Conservation (phyloP, 2,113 vertebrate species). For the Tragulus kanchil region DNA sequence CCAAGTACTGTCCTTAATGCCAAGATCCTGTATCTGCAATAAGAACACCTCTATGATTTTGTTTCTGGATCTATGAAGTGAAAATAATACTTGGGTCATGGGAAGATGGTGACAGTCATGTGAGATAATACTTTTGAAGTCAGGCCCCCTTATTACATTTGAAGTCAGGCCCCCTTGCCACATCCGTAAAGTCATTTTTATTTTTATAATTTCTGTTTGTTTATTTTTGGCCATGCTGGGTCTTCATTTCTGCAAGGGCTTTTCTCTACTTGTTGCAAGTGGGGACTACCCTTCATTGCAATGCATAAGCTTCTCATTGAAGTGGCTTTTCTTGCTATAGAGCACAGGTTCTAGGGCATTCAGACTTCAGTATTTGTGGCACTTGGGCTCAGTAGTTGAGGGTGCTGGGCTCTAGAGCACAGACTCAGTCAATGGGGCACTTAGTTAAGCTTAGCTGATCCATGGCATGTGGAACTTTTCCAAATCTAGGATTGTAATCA, state of each 20-base stretch:
- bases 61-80: not conserved
- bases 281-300: not conserved
- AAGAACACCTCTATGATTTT: not conserved
- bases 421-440: not conserved
- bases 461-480: not conserved
- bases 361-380: not conserved
- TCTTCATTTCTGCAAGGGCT: not conserved
- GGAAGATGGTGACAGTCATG: not conserved
- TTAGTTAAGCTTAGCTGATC: not conserved
- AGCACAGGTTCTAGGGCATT: not conserved
- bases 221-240: not conserved
- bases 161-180: not conserved
- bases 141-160: not conserved
- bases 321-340: not conserved
- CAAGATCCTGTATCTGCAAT: not conserved
- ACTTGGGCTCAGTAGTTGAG: not conserved
- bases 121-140: not conserved
- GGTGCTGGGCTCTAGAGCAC: not conserved
- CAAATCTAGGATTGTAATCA: not conserved
- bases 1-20: not conserved
- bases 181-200: not conserved
- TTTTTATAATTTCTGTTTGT: not conserved
- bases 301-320: not conserved
- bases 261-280: not conserved
- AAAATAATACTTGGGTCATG: constrained; percentile 9